A percentile compares a stretch with the other conserved stretches of the same genome.
phyloP scores from a whole-genome alignment of 2,113 vertebrate genomes.

The Spea multiplicata region DNA sequence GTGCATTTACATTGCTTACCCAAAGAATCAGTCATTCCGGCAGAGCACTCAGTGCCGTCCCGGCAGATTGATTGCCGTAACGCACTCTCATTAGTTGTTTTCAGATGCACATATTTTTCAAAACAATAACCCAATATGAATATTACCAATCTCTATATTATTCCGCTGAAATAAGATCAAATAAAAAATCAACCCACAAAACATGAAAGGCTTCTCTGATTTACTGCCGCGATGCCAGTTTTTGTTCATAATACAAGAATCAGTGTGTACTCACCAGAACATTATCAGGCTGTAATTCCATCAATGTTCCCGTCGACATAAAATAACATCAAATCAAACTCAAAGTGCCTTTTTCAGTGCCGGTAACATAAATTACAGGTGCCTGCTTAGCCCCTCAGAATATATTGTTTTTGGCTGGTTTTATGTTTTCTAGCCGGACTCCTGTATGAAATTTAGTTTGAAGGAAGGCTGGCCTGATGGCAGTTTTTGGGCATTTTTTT shows the following conservation, averaged over 20 bases:
- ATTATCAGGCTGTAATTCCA: conserved; percentile 26
- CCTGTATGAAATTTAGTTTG: background rate
- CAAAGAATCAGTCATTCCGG: no score
- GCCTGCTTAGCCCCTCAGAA: background rate
- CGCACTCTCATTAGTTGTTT: no score
- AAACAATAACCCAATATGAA: background rate
- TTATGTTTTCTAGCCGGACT: background rate
- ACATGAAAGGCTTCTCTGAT: conserved; percentile 6
- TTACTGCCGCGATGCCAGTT: background rate
- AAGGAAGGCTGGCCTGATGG: no score
- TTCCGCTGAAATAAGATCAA: conserved; percentile 27
- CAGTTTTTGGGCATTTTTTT: no score
- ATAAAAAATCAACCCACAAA: conserved; percentile 15
- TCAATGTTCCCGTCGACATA: conserved; percentile 12
- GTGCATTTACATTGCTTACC: no score
- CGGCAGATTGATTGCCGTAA: no score
- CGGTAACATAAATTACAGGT: background rate
- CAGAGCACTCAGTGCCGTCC: no score
- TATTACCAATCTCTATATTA: conserved; percentile 7
- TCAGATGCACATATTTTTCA: background rate
- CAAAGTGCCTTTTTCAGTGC: background rate
- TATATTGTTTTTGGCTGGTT: background rate
- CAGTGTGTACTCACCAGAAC: conserved; percentile 11
- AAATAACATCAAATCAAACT: conserved; percentile 5
- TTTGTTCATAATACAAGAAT: conserved; percentile 14